Conservation (phyloP, 2,113 vertebrate species). For the Vireo altiloquus region DNA sequence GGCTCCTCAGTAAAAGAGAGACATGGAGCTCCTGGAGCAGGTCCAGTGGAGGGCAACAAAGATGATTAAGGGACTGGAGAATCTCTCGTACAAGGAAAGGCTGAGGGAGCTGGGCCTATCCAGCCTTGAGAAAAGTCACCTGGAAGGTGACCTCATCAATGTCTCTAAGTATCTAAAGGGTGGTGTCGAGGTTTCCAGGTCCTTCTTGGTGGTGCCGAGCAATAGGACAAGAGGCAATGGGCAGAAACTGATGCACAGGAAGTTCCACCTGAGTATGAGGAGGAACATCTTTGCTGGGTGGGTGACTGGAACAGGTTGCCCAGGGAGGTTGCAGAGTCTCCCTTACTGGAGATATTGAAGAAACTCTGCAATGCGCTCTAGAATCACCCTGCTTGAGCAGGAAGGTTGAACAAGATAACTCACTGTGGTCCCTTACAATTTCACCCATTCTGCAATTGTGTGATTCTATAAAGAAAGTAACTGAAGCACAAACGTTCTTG, state of each 20-base stretch:
- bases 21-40: fast-evolving
- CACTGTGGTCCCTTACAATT: neutral
- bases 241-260: neutral
- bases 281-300: neutral
- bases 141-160: neutral
- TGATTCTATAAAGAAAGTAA: neutral
- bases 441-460: neutral
- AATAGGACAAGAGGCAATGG: neutral
- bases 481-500: neutral
- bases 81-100: neutral
- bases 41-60: neutral
- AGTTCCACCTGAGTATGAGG: neutral
- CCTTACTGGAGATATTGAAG: neutral
- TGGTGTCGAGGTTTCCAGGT: neutral
- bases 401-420: neutral
- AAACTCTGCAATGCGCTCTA: neutral
- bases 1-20: neutral
- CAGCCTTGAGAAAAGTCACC: neutral
- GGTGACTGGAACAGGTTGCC: neutral
- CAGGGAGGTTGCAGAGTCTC: neutral
- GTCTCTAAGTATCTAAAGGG: neutral
- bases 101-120: neutral
- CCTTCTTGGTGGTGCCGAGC: neutral
- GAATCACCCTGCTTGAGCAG: neutral
- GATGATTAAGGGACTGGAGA: neutral